Conservation (phyloP, 64 coral and sea anemone species). For the Montipora capricornis region DNA sequence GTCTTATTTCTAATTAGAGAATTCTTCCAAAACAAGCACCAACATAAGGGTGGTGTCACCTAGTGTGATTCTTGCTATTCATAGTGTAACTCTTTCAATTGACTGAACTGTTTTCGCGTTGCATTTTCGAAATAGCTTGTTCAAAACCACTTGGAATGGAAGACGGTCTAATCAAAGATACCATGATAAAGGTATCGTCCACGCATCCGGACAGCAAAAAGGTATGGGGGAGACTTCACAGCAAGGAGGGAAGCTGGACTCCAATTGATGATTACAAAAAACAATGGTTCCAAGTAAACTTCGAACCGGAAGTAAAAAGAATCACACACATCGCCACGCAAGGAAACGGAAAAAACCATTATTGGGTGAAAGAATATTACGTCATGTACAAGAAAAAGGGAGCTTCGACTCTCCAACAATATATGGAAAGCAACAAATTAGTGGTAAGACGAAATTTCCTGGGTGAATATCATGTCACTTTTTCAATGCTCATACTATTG, state of each 20-base stretch:
- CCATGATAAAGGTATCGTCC: slow-evolving; percentile 48
- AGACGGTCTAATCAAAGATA: slow-evolving; percentile 19
- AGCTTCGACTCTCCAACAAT: not conserved
- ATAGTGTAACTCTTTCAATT: not conserved
- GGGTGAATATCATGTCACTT: not conserved
- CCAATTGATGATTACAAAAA: slow-evolving; percentile 16
- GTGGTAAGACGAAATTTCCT: slow-evolving; percentile 29
- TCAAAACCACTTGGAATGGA: slow-evolving; percentile 74
- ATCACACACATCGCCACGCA: slow-evolving; percentile 73
- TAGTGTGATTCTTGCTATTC: too few species aligned
- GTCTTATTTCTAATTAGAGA: too few species aligned
- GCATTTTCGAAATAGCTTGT: slow-evolving; percentile 36
- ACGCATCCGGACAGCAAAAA: not conserved
- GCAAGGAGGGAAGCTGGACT: slow-evolving; percentile 31
- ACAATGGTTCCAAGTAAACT: slow-evolving; percentile 68
- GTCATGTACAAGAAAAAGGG: slow-evolving; percentile 41
- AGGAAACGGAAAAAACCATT: slow-evolving; percentile 31
- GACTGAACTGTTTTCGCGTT: not conserved
- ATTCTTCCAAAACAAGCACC: too few species aligned
- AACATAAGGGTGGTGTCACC: too few species aligned
- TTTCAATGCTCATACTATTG: not conserved
- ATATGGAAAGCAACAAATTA: slow-evolving; percentile 28
- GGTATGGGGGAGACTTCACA: slow-evolving; percentile 44
- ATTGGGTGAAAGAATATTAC: slow-evolving; percentile 68
- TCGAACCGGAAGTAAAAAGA: slow-evolving; percentile 45